Evolutionary conservation across 30 jellyfish, hydroid and myxozoan species (phyloP), one percentile per base, ranked within the genome.

Genomic region (Cassiopea andromeda): DNA sequence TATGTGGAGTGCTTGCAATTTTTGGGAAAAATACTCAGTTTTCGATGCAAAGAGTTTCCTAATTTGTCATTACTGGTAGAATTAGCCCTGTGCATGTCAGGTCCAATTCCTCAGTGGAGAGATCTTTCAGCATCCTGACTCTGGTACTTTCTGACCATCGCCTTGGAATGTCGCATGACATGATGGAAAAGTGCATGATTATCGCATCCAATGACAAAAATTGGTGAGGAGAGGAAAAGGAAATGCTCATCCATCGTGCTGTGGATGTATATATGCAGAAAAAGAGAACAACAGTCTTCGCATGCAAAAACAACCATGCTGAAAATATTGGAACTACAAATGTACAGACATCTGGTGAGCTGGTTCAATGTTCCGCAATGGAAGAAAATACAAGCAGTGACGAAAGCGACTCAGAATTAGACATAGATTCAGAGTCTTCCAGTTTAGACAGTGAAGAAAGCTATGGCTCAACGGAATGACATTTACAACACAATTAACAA

Each of bases 21-120:
- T 79, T 79, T 74, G 77, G 48, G 54, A 50, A 79, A 79, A 71
- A 79, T 79, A 18, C 88, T 79, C 49, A 27, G 77, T 79, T 79
- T 48, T 50, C 49, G 60, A 79, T 71, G 60, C 47, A 19, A 79
- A 79, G 77, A 79, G 78, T 79, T 79, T 71, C 88, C 77, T 27
- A 79, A 79, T 79, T n/a, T 79, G 78, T 48, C 88, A 79, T 48
- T 79, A 79, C 48, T 79, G 88, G 77, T 61, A 48, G 88, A 79
- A 79, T 79, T 79, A 79, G 77, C 88, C 77, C 48, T 79, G 48
- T 79, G 77, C 91, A 82, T 82, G 68, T 79, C 88, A 48, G 88
- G 78, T 79, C 88, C 8, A 50, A 50, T 79, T 79, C 88, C 78
- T 48, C 77, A 4, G 88, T 61, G 77, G 60, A 79, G 77, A 48